Conservation (phyloP, 2,797 vertebrate species). For the Hybognathus amarus region DNA sequence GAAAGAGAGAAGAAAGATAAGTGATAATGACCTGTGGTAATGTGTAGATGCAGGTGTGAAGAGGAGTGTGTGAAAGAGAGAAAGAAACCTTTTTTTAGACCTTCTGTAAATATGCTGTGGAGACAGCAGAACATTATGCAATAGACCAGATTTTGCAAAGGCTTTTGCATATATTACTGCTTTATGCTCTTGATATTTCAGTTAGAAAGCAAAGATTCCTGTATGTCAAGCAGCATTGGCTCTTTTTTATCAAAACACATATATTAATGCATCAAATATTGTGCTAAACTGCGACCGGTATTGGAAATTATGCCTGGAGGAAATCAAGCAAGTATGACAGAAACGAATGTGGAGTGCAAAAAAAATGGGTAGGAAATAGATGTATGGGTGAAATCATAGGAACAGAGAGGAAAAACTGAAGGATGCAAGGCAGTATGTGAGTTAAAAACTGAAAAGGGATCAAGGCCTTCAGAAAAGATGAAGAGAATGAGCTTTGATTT, state of each 20-base stretch:
- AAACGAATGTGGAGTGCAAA: background rate
- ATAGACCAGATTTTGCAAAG: conserved; percentile 27
- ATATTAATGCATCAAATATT: background rate
- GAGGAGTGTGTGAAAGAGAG: conserved; percentile 18
- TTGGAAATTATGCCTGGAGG: conserved; percentile 9
- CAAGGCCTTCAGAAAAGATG: conserved; percentile 49
- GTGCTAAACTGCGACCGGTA: background rate
- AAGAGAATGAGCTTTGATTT: conserved; percentile 58
- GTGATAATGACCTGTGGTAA: conserved; percentile 46
- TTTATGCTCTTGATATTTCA: conserved; percentile 7
- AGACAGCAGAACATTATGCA: conserved; percentile 47
- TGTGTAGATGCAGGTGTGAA: conserved; percentile 43
- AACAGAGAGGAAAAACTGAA: background rate
- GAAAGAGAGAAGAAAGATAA: conserved; percentile 23
- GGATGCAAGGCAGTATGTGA: conserved; percentile 40
- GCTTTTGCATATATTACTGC: conserved; percentile 36
- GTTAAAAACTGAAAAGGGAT: conserved; percentile 53
- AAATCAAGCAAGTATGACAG: conserved; percentile 15
- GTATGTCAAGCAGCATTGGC: background rate
- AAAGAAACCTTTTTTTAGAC: conserved; percentile 38
- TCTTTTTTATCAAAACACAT: background rate
- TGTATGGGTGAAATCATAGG: background rate
- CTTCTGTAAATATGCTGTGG: conserved; percentile 31
- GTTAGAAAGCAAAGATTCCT: conserved; percentile 16
- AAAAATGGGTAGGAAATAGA: background rate